Percentiles rank a stretch among this genome's conserved stretches.
These are phyloP conservation scores for Phortica magna DNA, from an alignment of 2,888 invertebrate genomes.

Conservation along the genomic window DNA sequence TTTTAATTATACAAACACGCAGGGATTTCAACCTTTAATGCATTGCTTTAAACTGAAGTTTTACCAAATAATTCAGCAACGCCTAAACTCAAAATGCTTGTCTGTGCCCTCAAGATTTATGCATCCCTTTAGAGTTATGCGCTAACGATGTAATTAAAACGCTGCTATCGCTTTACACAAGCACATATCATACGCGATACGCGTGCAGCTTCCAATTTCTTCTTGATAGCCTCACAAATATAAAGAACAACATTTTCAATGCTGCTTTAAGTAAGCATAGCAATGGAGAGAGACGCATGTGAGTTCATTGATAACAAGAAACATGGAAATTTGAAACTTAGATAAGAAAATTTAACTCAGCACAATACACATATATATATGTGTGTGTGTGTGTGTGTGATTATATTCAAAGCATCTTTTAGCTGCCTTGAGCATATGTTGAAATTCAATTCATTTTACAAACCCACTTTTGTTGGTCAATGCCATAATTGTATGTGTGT, in stretches of 20 bases:
- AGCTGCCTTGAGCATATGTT: neutral
- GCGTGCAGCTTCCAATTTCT: conserved; percentile 22
- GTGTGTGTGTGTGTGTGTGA: neutral
- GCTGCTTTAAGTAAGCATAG: too few species aligned
- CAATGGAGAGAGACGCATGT: too few species aligned
- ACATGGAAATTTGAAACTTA: neutral
- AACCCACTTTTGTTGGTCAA: too few species aligned
- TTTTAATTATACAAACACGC: neutral
- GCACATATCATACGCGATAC: neutral
- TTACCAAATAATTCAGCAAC: neutral
- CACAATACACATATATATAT: neutral
- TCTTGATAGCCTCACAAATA: conserved; percentile 9
- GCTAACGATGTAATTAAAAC: conserved; percentile 28
- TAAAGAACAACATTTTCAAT: conserved; percentile 36
- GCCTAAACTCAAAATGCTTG: neutral
- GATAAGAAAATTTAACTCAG: conserved; percentile 15
- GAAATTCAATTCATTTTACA: neutral
- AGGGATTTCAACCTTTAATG: neutral
- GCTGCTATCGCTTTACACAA: conserved; percentile 14
- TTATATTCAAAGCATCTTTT: neutral
- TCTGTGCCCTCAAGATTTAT: conserved; percentile 23
- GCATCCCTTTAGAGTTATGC: conserved; percentile 22
- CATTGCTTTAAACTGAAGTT: neutral
- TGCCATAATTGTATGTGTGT: too few species aligned
- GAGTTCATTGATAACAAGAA: neutral